These are phyloP conservation scores for Oscarella lobularis DNA, from an alignment of 37 sponge, comb jelly and placozoan species.

Conservation along the genomic window DNA sequence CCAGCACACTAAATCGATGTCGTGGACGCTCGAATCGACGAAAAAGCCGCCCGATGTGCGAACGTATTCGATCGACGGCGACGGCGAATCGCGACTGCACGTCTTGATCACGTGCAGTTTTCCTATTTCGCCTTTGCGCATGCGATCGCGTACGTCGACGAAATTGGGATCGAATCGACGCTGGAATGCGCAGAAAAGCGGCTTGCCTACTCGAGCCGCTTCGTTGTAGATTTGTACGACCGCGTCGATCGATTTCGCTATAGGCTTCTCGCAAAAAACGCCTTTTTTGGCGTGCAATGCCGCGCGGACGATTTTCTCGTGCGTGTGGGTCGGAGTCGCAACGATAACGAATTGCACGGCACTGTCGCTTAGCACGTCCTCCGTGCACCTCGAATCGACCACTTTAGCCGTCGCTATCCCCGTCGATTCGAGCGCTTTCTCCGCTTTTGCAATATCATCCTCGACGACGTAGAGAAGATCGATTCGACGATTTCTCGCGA, in stretches of 20 bases:
- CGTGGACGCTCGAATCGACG: constrained; percentile 71
- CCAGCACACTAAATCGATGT: constrained; percentile 64
- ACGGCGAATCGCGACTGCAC: constrained; percentile 48
- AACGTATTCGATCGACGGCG: constrained; percentile 45
- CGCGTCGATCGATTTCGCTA: constrained; percentile 20
- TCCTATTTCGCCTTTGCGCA: constrained; percentile 26
- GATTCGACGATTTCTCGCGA: constrained; percentile 21
- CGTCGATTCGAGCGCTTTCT: neutral
- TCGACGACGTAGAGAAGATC: constrained; percentile 47
- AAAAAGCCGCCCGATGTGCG: constrained; percentile 60
- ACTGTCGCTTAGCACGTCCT: constrained; percentile 24
- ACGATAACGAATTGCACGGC: constrained; percentile 42
- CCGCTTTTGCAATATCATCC: neutral
- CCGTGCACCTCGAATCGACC: no score
- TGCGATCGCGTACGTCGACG: neutral
- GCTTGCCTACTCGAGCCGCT: constrained; percentile 17
- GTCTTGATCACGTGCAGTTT: constrained; percentile 47
- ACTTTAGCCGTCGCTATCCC: neutral
- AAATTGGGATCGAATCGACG: constrained; percentile 65
- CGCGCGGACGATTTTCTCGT: constrained; percentile 34
- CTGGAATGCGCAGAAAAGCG: constrained; percentile 73
- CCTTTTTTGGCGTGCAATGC: constrained; percentile 41
- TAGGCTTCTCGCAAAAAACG: constrained; percentile 80
- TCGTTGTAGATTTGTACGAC: constrained; percentile 29
- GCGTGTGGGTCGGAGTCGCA: constrained; percentile 50